These are phyloP conservation scores for Lysandra coridon DNA, from an alignment of 2,888 invertebrate species.

Conservation along the genomic window DNA sequence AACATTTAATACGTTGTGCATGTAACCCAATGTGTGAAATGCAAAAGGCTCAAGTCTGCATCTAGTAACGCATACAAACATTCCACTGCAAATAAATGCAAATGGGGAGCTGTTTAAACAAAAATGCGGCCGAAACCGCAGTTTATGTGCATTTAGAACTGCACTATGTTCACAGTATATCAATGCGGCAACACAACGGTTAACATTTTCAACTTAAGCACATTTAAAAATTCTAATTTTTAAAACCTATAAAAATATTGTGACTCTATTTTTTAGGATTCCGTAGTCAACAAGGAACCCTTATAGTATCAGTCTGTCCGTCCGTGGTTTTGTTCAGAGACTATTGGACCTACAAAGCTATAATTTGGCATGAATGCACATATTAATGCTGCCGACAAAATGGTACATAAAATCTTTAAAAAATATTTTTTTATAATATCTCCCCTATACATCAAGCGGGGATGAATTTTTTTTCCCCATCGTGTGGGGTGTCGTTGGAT, in stretches of 20 bases:
- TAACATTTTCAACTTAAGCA: slow-evolving; percentile 1
- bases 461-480: no score
- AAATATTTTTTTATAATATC: no score
- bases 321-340: no score
- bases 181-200: slow-evolving; percentile 40
- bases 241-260: not conserved
- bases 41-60: slow-evolving; percentile 50
- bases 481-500: no score
- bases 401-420: no score
- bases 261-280: no score
- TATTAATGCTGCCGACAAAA: no score
- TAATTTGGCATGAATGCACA: no score
- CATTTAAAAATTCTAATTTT: not conserved
- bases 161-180: slow-evolving; percentile 40
- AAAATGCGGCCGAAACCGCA: slow-evolving; percentile 53
- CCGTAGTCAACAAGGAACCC: no score
- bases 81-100: slow-evolving; percentile 51
- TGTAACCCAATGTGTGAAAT: slow-evolving; percentile 50
- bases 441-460: no score
- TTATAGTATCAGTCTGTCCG: no score
- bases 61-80: slow-evolving; percentile 46
- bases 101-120: slow-evolving; percentile 59
- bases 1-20: slow-evolving; percentile 43
- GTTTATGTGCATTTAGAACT: slow-evolving; percentile 40
- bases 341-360: no score